A percentile compares a stretch with the other conserved stretches of the same genome.
These are phyloP conservation scores for Dendrolimus kikuchii DNA, from an alignment of 1,140 invertebrate species.

Conservation along the genomic window DNA sequence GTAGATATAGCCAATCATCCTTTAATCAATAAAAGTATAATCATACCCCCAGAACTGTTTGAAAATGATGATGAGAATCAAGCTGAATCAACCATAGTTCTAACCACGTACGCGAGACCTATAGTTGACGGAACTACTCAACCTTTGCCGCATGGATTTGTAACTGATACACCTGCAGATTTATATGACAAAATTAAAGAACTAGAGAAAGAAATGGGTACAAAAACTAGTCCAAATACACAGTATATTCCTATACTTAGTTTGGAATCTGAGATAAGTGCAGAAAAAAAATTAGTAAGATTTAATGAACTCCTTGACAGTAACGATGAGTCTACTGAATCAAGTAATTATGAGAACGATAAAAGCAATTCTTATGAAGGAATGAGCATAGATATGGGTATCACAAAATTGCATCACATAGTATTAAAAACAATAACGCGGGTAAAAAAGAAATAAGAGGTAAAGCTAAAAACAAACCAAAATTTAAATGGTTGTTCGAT, in stretches of 20 bases:
- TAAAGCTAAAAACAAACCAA: neutral
- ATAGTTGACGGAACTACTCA: too few species aligned
- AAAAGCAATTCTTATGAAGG: constrained; percentile 4
- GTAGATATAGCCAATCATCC: neutral
- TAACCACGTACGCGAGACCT: constrained; percentile 2
- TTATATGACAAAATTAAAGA: too few species aligned
- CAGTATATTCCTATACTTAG: too few species aligned
- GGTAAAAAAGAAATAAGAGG: neutral
- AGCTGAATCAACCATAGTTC: neutral
- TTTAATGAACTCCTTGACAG: neutral
- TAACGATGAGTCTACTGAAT: neutral
- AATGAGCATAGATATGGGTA: neutral
- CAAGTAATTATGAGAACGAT: neutral
- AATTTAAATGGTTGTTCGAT: too few species aligned
- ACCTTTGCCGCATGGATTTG: too few species aligned
- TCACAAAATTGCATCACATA: neutral
- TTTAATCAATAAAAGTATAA: constrained; percentile 3
- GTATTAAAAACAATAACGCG: neutral
- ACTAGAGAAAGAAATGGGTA: too few species aligned
- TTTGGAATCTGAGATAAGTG: too few species aligned
- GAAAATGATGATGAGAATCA: neutral
- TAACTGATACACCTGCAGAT: too few species aligned
- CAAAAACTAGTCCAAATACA: too few species aligned
- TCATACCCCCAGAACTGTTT: neutral
- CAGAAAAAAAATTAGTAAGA: too few species aligned